Base-by-base conservation (phyloP, 1,140 invertebrate genomes). In the Choristoneura fumiferana region DNA sequence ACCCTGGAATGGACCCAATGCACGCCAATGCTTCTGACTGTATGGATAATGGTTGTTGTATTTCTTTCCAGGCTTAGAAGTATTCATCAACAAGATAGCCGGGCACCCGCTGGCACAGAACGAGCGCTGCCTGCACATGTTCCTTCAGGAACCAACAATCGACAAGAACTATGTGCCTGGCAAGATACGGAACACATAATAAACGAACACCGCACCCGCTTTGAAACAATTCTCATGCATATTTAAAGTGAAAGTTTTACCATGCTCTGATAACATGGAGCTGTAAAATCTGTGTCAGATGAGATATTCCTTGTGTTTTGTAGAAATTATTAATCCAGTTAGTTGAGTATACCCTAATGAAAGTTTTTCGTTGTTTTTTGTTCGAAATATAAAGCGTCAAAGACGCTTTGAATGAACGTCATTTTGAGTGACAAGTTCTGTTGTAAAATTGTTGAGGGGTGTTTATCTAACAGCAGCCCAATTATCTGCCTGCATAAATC, bases 31-130 rank as follows among this genome's bases (percentile, higher is more conserved):
- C n/a, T n/a, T n/a, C n/a, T n/a, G n/a, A n/a, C n/a, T n/a, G n/a
- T n/a, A n/a, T n/a, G n/a, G n/a, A n/a, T n/a, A n/a, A n/a, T n/a
- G n/a, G n/a, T n/a, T n/a, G n/a, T n/a, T n/a, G n/a, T n/a, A n/a
- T n/a, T n/a, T n/a, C 3, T 39, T 56, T 54, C 8, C 77, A 90
- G 89, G 97, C 62, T 91, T 99, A 63, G 99, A 99, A 93, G 92
- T 95, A 73, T 99, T 99, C 90, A 95, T 99, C 69, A 99, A 99
- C 90, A 99, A 99, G 93, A 98, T 99, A 88, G 98, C 98, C 63
- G 98, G 98, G 54, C 99, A 99, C 92, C 98, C 99, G n/a, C 91
- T 99, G 78, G 99, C 99, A 43, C 98, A 99, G 91, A 99, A 99
- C 90, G 99, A 99, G 91, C 92, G 97, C 80, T 99, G 98, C 91